Conservation (phyloP, 2,113 vertebrate genomes). For the Aepyceros melampus region DNA sequence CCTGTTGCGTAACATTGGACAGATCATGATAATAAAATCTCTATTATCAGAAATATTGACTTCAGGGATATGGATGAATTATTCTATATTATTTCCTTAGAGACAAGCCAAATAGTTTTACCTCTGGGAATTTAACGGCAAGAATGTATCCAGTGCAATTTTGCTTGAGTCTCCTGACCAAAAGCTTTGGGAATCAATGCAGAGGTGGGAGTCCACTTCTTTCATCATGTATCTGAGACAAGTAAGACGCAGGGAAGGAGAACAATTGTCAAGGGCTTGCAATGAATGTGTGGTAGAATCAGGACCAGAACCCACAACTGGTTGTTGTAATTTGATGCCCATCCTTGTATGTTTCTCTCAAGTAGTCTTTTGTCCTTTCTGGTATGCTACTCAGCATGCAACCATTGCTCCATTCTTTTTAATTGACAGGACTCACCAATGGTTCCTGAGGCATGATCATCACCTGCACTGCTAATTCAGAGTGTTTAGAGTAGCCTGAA, state of each 20-base stretch:
- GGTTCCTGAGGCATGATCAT: not conserved
- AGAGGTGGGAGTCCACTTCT: not conserved
- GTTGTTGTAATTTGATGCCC: not conserved
- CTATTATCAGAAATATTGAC: not conserved
- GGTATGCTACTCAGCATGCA: not conserved
- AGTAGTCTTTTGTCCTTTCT: not conserved
- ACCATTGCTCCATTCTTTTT: accelerated
- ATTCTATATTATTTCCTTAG: not conserved
- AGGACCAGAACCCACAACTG: not conserved
- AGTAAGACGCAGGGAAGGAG: not conserved
- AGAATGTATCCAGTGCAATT: not conserved
- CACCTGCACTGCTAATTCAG: not conserved
- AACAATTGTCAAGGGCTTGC: not conserved
- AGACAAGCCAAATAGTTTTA: not conserved
- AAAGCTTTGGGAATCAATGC: not conserved
- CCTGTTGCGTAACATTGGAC: not conserved
- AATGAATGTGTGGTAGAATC: not conserved
- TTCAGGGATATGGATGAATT: not conserved
- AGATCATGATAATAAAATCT: not conserved
- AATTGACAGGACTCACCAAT: not conserved
- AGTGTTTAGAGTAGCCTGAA: not conserved
- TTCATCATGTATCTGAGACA: not conserved
- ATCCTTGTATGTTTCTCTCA: not conserved
- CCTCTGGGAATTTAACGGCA: not conserved
- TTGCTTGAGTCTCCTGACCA: not conserved